Base-by-base conservation (phyloP, 2,797 vertebrate genomes). In the Huso huso region DNA sequence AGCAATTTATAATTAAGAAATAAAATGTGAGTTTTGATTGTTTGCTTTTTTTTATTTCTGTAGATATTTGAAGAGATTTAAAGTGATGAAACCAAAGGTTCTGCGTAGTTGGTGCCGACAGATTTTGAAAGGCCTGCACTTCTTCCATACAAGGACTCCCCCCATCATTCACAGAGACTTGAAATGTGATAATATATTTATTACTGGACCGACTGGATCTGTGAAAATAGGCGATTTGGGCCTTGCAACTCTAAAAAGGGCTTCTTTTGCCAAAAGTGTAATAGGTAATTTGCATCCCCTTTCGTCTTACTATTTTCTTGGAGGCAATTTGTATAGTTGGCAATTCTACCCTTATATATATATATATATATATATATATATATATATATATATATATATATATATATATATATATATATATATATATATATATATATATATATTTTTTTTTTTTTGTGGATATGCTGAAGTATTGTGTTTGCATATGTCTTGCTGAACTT, bases 141-240 rank as follows among this genome's bases (percentile, higher is more conserved):
- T 99, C 78, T 90, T 99, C 61, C 96, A 99, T 78, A 98, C 96
- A 1, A 88, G 96, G 78, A 91, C 93, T 0, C 95, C 96, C 37
- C 96, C 96, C 66, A 98, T 99, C 80, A 99, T 99, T 82, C 96
- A 99, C 77, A 89, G 96, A 67, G 96, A 99, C 84, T 91, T 99
- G 68, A 99, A 99, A 86, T 99, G 96, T 65, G 96, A 99, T 77
- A 99, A 99, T 84, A 98, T 99, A 81, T 99, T 99, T 77, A 99
- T 99, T 80, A 99, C 96, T 1, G 96, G 96, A 69, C 96, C 96
- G 64, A 97, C 96, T 0, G 96, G 96, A 75, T 98, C 96, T 0
- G 96, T 98, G 68, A 99, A 99, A 84, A 99, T 99, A 4, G 96
- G 96, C 1, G 96, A 99, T 79, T 88, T 99, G 78, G 96, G 96